Base-by-base conservation (phyloP, 2,888 invertebrate genomes). In the Eustalomyia histrio region DNA sequence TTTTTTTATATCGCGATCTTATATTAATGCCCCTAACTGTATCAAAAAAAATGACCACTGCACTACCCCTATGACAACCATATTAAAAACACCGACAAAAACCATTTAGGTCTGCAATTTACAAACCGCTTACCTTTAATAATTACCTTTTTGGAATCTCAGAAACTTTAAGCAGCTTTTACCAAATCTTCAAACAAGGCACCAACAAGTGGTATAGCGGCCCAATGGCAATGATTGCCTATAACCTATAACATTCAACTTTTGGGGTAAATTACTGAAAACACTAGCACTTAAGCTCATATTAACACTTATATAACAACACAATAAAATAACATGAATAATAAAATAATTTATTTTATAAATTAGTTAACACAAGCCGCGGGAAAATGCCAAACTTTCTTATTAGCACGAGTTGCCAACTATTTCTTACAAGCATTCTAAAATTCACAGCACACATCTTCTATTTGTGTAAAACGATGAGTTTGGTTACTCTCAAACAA, bases 91-190 rank as follows among this genome's bases (percentile, higher is more conserved):
- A 74, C 55, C 35, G 63, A 21, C 67, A 63, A 29, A 68, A 39
- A 24, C 33, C 29, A 6, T 18, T 14, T 60, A 67, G 69, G 8
- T 16, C 2, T 16, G 6, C 50, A 10, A 53, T 33, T 12, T 29
- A 60, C 53, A 9, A 29, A 29, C 29, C 2, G 5, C 76, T 76
- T 85, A 94, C 94, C 92, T 94, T 93, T 39, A 93, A 89, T 67
- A 94, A 93, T 85, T 94, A 93, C 87, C 80, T 94, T 92, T 92
- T 97, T 97, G 83, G 96, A 95, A 91, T 96, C 95, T 87, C 96
- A 94, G 71, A 97, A 92, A 87, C 95, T 96, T 84, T 95, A 94
- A n/a, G 97, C 97, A 9, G 97, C 97, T 88, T 95, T 95, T 80
- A 97, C 92, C 76, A 97, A 92, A 91, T 98, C 97, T 57, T 94